phyloP scores from a whole-genome alignment of 2,113 vertebrate genomes.

The Vicugna pacos region DNA sequence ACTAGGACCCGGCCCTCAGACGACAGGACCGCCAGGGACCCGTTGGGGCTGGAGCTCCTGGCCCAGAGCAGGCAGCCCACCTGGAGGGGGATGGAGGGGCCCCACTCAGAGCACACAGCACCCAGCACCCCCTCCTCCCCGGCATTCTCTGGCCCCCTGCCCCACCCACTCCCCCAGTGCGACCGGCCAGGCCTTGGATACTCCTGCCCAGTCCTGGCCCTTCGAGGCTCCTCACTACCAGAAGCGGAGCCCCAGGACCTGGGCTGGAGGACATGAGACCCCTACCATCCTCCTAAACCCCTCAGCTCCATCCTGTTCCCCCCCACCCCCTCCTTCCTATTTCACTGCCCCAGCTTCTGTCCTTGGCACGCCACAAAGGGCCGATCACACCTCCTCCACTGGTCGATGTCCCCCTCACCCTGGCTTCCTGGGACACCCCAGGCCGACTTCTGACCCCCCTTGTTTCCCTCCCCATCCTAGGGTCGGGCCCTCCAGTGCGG shows the following conservation, averaged over 20 bases:
- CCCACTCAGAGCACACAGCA: too few species aligned
- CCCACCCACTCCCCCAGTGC: too few species aligned
- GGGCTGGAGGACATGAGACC: not conserved
- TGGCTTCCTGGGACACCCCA: not conserved
- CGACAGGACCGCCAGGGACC: too few species aligned
- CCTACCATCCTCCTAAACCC: not conserved
- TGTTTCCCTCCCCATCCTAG: not conserved
- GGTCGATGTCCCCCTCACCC: not conserved
- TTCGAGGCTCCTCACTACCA: not conserved
- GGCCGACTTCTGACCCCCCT: not conserved
- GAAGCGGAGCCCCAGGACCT: too few species aligned
- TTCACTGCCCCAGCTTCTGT: not conserved
- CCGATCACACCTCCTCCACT: too few species aligned
- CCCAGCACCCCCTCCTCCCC: too few species aligned
- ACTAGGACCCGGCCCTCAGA: too few species aligned
- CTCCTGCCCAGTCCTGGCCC: not conserved
- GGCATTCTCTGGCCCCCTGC: too few species aligned
- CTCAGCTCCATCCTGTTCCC: not conserved
- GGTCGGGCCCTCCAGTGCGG: not conserved
- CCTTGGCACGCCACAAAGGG: not conserved
- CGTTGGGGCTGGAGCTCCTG: too few species aligned
- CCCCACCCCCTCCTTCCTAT: not conserved
- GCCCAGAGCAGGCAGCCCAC: too few species aligned
- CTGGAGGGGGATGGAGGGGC: too few species aligned
- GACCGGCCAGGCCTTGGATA: fast-evolving